Conservation (phyloP, 2,888 invertebrate genomes). For the Eustalomyia histrio region DNA sequence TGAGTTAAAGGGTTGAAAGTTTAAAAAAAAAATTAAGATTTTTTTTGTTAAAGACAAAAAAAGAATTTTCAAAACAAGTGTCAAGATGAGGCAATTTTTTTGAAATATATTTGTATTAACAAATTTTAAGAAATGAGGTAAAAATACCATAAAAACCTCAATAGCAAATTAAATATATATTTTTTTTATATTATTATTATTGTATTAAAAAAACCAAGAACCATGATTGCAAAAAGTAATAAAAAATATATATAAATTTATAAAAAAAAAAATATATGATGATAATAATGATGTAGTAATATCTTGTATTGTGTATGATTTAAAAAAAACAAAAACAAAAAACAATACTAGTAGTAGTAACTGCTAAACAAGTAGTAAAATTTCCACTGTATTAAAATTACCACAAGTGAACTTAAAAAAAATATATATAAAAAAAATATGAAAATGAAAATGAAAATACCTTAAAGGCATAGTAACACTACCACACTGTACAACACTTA, state of each 20-base stretch:
- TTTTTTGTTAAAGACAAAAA: background rate
- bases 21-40: background rate
- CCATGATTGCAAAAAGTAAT: constrained; percentile 53
- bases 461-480: constrained; percentile 49
- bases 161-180: constrained; percentile 42
- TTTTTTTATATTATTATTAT: background rate
- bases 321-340: no score
- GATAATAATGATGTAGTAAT: constrained; percentile 59
- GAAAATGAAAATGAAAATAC: constrained; percentile 18
- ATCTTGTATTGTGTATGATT: constrained; percentile 41
- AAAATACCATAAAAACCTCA: constrained; percentile 40
- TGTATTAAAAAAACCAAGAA: constrained; percentile 48
- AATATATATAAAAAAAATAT: constrained; percentile 33
- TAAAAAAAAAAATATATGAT: constrained; percentile 47
- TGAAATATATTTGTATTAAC: background rate
- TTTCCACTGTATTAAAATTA: constrained; percentile 44
- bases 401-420: constrained; percentile 58
- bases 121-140: constrained; percentile 23
- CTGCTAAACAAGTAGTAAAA: constrained; percentile 10
- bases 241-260: constrained; percentile 16
- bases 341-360: constrained; percentile 40
- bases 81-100: constrained; percentile 46
- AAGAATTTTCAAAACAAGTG: background rate
- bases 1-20: constrained; percentile 26
- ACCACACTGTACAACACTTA: background rate